Conservation (phyloP, 2,888 invertebrate species). For the Conistra vaccinii region DNA sequence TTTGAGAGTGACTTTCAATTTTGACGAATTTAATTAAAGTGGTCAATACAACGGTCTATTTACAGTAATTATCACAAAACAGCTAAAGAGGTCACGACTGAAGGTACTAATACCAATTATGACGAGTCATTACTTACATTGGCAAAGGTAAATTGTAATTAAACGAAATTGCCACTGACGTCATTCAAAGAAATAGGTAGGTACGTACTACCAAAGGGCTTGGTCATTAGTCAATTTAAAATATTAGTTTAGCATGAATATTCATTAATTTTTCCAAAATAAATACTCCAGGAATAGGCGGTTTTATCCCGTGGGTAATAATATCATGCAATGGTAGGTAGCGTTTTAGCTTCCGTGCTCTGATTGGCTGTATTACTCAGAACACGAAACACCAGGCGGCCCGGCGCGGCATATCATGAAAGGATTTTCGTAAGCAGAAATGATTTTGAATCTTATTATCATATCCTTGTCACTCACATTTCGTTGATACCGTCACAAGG, state of each 20-base stretch:
- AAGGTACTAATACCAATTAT: slow-evolving; percentile 20
- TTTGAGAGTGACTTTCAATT: neutral
- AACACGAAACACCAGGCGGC: neutral
- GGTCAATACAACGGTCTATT: neutral
- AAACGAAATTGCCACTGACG: slow-evolving; percentile 44
- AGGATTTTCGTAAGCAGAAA: neutral
- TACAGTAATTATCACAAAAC: slow-evolving; percentile 23
- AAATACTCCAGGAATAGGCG: slow-evolving; percentile 11
- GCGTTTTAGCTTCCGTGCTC: neutral
- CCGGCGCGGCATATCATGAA: neutral
- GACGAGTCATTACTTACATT: slow-evolving; percentile 40
- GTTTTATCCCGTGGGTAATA: slow-evolving; percentile 14
- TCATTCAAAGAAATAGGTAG: slow-evolving; percentile 46
- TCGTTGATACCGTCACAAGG: neutral
- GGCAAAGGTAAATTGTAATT: slow-evolving; percentile 42
- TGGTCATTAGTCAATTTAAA: slow-evolving; percentile 39
- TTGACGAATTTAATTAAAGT: neutral
- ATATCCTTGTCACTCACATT: neutral
- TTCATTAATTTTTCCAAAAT: slow-evolving; percentile 27
- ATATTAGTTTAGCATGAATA: slow-evolving; percentile 35
- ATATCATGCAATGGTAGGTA: neutral
- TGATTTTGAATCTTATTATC: neutral
- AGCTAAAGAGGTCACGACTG: slow-evolving; percentile 22
- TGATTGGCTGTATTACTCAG: neutral
- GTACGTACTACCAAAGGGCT: slow-evolving; percentile 9